Percentiles rank a stretch among this genome's conserved stretches.
Evolutionary conservation across 2,797 vertebrate species (phyloP).

Genomic region (Sardinella longiceps): DNA sequence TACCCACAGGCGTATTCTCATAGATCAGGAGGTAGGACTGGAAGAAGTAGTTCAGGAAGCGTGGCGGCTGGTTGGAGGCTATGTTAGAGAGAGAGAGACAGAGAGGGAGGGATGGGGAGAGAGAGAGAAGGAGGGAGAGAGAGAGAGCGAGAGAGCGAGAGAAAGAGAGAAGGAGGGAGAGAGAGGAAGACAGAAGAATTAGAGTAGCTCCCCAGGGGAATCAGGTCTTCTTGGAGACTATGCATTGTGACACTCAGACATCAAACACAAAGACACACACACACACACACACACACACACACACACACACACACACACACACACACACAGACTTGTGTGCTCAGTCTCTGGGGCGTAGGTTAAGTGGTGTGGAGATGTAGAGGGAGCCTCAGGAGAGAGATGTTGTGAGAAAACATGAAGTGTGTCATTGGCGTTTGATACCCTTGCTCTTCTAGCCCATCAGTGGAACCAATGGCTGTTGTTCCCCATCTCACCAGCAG

Average conservation of each 20-base stretch:
- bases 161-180: slow-evolving; percentile 23
- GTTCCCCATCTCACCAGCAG: not conserved
- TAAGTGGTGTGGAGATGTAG: slow-evolving; percentile 17
- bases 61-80: slow-evolving; percentile 78
- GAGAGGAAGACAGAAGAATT: not conserved
- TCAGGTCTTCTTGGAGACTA: slow-evolving; percentile 15
- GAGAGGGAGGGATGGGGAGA: slow-evolving; percentile 23
- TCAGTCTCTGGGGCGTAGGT: not conserved
- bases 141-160: not conserved
- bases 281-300: slow-evolving; percentile 10
- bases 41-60: slow-evolving; percentile 80
- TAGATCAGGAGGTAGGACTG: slow-evolving; percentile 79
- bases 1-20: slow-evolving; percentile 77
- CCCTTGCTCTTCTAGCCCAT: not conserved
- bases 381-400: slow-evolving; percentile 6
- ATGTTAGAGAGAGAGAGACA: slow-evolving; percentile 12
- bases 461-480: not conserved
- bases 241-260: slow-evolving; percentile 22
- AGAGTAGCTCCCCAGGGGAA: not conserved
- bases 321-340: not conserved
- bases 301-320: slow-evolving; percentile 9
- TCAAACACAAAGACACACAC: not conserved
- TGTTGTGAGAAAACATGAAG: slow-evolving; percentile 22
- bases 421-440: not conserved
- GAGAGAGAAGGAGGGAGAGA: slow-evolving; percentile 5